These are phyloP conservation scores for Drosophila kurseongensis DNA, from an alignment of 1,140 invertebrate species.

Conservation along the genomic window DNA sequence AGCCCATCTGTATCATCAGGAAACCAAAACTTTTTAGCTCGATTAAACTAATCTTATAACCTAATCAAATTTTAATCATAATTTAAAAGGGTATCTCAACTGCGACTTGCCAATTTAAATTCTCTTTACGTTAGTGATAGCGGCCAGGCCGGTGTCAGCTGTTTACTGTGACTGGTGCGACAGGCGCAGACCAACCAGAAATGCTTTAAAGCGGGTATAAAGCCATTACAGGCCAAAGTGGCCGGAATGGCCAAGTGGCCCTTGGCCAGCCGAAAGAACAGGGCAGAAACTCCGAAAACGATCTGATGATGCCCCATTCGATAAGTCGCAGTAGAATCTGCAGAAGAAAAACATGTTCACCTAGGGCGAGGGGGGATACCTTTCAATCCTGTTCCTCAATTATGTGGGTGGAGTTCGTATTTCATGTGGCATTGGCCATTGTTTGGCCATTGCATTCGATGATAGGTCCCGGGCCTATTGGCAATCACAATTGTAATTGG, in stretches of 20 bases:
- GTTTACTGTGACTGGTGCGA: constrained; percentile 79
- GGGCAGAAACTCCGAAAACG: constrained; percentile 1
- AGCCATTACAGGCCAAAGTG: constrained; percentile 64
- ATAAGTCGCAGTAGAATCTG: constrained; percentile 14
- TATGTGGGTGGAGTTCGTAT: constrained; percentile 76
- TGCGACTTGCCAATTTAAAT: not conserved
- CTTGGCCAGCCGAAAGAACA: constrained; percentile 8
- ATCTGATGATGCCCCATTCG: constrained; percentile 6
- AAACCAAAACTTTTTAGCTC: too few relatives aligned
- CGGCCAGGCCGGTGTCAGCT: constrained; percentile 60
- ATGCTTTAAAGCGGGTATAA: constrained; percentile 78
- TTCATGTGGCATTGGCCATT: constrained; percentile 77
- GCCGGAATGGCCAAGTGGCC: constrained; percentile 47
- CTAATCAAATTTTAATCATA: too few relatives aligned
- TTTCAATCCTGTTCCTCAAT: constrained; percentile 41
- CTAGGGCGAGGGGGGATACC: not conserved
- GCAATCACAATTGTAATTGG: constrained; percentile 73
- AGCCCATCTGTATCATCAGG: too few relatives aligned
- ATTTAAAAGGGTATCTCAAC: not conserved
- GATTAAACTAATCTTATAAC: too few relatives aligned
- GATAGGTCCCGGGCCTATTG: constrained; percentile 73
- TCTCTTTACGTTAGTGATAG: constrained; percentile 57
- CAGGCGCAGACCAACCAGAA: constrained; percentile 76
- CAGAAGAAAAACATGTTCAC: constrained; percentile 14
- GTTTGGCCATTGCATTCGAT: constrained; percentile 61